Base-by-base conservation (phyloP, 2,888 invertebrate species). In the Ischnus inquisitorius region DNA sequence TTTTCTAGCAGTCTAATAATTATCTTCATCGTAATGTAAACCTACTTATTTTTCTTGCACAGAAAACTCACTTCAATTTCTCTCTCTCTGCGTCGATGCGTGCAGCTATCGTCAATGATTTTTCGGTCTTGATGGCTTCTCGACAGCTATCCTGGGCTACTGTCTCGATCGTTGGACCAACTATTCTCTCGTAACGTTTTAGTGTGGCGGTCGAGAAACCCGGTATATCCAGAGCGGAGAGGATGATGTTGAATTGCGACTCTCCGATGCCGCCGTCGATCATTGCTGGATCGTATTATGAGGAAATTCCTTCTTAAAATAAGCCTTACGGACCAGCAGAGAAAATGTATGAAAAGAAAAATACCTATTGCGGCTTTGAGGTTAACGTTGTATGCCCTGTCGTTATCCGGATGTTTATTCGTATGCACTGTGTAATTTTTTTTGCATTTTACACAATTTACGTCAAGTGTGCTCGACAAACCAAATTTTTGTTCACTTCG, bases 351-450 rank as follows among this genome's bases (percentile, higher is more conserved):
- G n/a, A n/a, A n/a, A n/a, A n/a, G n/a, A n/a, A n/a, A n/a, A n/a
- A 51, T 51, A 51, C 51, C 51, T 51, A 51, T 51, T 16, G 51
- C 51, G n/a, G 51, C 51, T 51, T 51, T 51, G n/a, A 10, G 12
- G 51, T 51, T 51, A 16, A 51, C 16, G 16, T 51, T n/a, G 51
- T 51, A 19, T 6, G n/a, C 10, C 14, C 43, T n/a, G 43, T 14
- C 3, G 43, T 43, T n/a, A n/a, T 51, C n/a, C 19, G 6, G 19
- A 16, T n/a, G 51, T 16, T n/a, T n/a, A 3, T 51, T 51, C 3
- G 51, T 51, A n/a, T 51, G 14, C 12, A 51, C n/a, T 10, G 51
- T 54, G 19, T 54, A 0, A 22, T 54, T 54, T 54, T 54, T 54
- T n/a, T 54, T 4, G 54, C 54, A 54, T 4, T 54, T n/a, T 54